A percentile compares a stretch with the other conserved stretches of the same genome.
Evolutionary conservation across 2,797 vertebrate genomes (phyloP).

Genomic region (Galaxias olidus): DNA sequence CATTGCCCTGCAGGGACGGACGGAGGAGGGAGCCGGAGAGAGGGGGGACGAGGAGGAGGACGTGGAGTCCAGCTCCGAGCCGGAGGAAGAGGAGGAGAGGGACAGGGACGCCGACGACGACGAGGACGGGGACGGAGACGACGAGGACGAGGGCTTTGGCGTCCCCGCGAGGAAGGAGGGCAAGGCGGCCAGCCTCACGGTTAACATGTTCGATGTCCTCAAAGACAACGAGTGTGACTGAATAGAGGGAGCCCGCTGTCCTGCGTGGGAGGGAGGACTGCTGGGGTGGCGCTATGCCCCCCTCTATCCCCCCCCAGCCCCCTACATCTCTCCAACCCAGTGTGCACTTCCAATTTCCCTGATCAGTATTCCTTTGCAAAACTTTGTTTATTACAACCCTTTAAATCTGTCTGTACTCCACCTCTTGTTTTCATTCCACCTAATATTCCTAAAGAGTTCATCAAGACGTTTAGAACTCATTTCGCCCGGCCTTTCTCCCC

Average conservation of each 20-base stretch:
- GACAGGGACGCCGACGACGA: conserved; percentile 86
- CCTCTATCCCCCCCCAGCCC: too few species aligned
- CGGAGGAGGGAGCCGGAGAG: conserved; percentile 58
- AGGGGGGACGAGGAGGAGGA: conserved; percentile 71
- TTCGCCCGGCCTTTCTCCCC: too few species aligned
- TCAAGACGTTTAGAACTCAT: too few species aligned
- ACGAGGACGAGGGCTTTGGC: conserved; percentile 72
- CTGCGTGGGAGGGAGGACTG: too few species aligned
- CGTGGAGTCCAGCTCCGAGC: conserved; percentile 84
- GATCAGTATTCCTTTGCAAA: too few species aligned
- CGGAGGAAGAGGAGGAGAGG: conserved; percentile 83
- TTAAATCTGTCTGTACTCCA: too few species aligned
- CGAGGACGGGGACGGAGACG: conserved; percentile 77
- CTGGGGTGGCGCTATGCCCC: too few species aligned
- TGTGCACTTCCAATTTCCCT: too few species aligned
- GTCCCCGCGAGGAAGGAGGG: conserved; percentile 31
- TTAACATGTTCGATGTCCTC: conserved; percentile 79
- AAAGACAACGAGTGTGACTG: conserved; percentile 78
- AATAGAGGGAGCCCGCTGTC: conserved; percentile 16
- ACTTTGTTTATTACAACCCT: too few species aligned
- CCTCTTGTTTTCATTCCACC: too few species aligned
- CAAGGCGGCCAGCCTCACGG: conserved; percentile 56
- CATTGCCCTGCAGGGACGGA: conserved; percentile 76
- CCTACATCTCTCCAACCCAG: too few species aligned
- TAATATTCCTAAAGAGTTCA: too few species aligned